phyloP scores from a whole-genome alignment of 2,888 invertebrate species.

The Cephus sareptanus region DNA sequence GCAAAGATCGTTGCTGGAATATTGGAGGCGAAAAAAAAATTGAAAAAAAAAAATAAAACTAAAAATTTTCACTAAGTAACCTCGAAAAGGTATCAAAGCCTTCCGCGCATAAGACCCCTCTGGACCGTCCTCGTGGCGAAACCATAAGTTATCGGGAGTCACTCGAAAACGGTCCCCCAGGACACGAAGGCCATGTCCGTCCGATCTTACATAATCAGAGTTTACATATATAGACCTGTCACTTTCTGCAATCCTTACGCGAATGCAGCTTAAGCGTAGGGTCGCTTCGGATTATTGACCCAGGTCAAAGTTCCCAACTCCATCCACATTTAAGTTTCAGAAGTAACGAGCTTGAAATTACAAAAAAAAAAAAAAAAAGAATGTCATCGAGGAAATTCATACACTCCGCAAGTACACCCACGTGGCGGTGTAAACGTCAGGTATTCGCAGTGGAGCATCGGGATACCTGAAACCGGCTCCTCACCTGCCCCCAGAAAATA shows the following conservation, averaged over 20 bases:
- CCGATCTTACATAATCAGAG: not conserved
- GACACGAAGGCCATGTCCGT: not conserved
- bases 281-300: not conserved
- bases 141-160: not conserved
- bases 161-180: not conserved
- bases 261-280: not conserved
- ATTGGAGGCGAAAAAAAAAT: too few species aligned
- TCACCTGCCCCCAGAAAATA: not conserved
- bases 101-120: too few species aligned
- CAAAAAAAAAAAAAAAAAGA: not conserved
- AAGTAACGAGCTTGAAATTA: not conserved
- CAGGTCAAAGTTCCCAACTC: not conserved
- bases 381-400: not conserved
- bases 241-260: not conserved
- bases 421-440: not conserved
- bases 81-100: not conserved
- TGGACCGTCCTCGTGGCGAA: not conserved
- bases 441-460: not conserved
- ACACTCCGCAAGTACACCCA: not conserved
- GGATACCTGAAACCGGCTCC: not conserved
- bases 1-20: too few species aligned
- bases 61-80: not conserved
- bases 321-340: not conserved
- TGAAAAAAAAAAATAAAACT: not conserved
- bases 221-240: not conserved